Evolutionary conservation across 1,140 invertebrate species (phyloP).

Genomic region (Lordiphosa mommai): DNA sequence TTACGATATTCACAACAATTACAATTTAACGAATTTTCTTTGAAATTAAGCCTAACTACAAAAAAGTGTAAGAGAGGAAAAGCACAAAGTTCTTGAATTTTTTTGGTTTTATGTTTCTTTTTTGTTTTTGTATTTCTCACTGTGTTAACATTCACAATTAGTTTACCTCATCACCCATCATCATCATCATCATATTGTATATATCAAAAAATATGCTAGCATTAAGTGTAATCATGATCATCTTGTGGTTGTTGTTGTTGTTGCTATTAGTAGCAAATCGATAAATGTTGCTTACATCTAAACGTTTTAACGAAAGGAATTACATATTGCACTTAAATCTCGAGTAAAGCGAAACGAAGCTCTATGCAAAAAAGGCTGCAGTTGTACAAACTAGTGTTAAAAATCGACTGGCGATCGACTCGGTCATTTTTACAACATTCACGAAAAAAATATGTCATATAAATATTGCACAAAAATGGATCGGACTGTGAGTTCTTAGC

Average conservation of each 20-base stretch:
- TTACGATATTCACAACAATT: slow-evolving; percentile 77
- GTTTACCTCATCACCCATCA: slow-evolving; percentile 34
- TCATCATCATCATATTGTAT: background rate
- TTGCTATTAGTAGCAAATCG: slow-evolving; percentile 31
- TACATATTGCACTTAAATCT: slow-evolving; percentile 61
- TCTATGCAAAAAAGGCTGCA: slow-evolving; percentile 74
- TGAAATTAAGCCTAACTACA: slow-evolving; percentile 75
- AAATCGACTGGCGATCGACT: slow-evolving; percentile 49
- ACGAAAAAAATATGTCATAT: slow-evolving; percentile 73
- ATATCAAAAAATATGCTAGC: slow-evolving; percentile 73
- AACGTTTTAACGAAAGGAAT: slow-evolving; percentile 58
- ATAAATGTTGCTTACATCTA: slow-evolving; percentile 47
- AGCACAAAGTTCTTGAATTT: slow-evolving; percentile 53
- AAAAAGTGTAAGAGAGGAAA: slow-evolving; percentile 68
- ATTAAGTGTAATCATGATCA: slow-evolving; percentile 37
- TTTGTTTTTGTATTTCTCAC: slow-evolving; percentile 20
- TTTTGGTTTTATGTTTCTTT: background rate
- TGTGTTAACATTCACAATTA: slow-evolving; percentile 63
- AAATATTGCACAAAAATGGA: slow-evolving; percentile 78
- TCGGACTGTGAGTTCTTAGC: slow-evolving; percentile 65
- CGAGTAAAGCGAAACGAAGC: slow-evolving; percentile 69
- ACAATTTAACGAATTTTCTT: slow-evolving; percentile 73
- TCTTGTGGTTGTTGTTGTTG: slow-evolving; percentile 1
- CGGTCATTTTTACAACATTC: slow-evolving; percentile 17
- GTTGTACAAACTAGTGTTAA: slow-evolving; percentile 70